Evolutionary conservation across 2,797 vertebrate genomes (phyloP).

Genomic region (Spatula versicolor): DNA sequence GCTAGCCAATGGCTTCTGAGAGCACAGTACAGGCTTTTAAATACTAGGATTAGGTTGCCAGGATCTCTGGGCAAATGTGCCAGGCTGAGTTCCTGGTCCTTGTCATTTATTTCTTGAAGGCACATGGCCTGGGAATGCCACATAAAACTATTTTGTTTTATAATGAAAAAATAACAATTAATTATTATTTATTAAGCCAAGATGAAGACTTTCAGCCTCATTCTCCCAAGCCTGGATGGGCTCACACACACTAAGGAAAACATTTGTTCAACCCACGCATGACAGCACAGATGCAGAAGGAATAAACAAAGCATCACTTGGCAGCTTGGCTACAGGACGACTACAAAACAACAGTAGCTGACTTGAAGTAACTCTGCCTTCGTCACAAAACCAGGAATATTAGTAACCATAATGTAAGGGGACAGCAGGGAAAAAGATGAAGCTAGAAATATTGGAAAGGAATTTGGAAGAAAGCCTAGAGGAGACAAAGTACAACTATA

Average conservation of each 20-base stretch:
- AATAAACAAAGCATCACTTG: slow-evolving; percentile 3
- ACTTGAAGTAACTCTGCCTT: neutral
- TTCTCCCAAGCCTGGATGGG: neutral
- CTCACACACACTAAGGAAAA: neutral
- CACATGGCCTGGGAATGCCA: neutral
- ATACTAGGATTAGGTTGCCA: neutral
- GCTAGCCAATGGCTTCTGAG: neutral
- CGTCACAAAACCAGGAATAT: neutral
- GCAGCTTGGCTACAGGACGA: neutral
- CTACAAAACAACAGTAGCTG: neutral
- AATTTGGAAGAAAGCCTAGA: slow-evolving; percentile 23
- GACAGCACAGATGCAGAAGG: neutral
- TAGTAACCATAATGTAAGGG: neutral
- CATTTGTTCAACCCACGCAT: neutral
- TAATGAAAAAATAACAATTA: neutral
- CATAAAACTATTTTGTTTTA: neutral
- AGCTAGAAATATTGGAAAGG: neutral
- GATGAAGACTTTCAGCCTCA: neutral
- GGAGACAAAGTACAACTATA: neutral
- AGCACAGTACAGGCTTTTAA: neutral
- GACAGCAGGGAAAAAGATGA: neutral
- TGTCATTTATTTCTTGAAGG: neutral
- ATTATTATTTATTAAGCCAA: neutral
- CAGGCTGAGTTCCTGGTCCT: neutral
- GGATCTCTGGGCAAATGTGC: neutral